phyloP scores from a whole-genome alignment of 2,797 vertebrate genomes.

The Myoxocephalus aenaeus region DNA sequence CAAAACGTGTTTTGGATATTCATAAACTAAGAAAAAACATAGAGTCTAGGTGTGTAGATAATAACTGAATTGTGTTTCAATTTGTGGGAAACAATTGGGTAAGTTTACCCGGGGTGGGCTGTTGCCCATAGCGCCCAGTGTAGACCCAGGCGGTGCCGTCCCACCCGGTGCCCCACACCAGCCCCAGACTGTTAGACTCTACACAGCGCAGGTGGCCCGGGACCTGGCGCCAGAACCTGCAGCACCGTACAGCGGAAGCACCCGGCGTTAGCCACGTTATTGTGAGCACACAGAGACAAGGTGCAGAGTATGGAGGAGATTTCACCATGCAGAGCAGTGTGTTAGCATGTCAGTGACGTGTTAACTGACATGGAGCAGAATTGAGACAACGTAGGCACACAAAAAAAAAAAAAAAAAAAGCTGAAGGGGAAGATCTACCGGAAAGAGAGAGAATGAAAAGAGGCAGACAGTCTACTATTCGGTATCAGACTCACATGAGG shows the following conservation, averaged over 20 bases:
- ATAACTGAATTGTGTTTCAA: neutral
- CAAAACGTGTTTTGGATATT: no score
- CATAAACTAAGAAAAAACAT: no score
- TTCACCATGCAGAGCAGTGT: constrained; percentile 6
- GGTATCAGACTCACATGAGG: constrained; percentile 89
- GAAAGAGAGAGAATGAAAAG: constrained; percentile 7
- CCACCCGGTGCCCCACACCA: constrained; percentile 96
- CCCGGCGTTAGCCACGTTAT: constrained; percentile 51
- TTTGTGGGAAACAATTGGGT: neutral
- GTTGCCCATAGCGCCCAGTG: constrained; percentile 85
- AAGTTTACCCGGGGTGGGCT: constrained; percentile 87
- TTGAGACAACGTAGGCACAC: neutral
- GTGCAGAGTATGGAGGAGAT: neutral
- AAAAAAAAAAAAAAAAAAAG: neutral
- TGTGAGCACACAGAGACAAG: constrained; percentile 24
- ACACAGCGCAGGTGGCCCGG: constrained; percentile 92
- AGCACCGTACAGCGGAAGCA: constrained; percentile 72
- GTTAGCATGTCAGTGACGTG: constrained; percentile 36
- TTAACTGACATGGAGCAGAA: constrained; percentile 3
- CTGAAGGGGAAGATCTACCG: neutral
- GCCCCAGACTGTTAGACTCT: constrained; percentile 91
- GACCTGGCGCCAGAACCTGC: constrained; percentile 97
- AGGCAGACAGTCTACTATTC: neutral
- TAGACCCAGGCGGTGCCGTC: constrained; percentile 95
- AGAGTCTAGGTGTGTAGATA: neutral